These are phyloP conservation scores for Tortrix viridana DNA, from an alignment of 2,888 invertebrate genomes.

Conservation along the genomic window DNA sequence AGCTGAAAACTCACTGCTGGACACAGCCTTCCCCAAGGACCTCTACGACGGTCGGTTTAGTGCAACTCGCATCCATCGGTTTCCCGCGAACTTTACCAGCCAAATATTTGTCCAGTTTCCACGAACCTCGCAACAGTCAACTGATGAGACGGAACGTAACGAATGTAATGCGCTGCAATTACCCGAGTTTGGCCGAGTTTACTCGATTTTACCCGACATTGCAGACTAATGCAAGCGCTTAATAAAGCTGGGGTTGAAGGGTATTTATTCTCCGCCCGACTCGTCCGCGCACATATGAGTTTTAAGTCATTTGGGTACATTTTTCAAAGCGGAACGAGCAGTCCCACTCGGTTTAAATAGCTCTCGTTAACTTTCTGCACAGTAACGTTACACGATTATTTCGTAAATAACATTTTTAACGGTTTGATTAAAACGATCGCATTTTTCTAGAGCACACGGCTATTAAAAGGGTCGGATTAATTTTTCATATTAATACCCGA, in stretches of 20 bases:
- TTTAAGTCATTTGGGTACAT: slow-evolving; percentile 75
- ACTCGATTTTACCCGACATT: slow-evolving; percentile 45
- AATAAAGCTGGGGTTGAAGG: slow-evolving; percentile 58
- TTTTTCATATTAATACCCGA: slow-evolving; percentile 59
- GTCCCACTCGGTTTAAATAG: slow-evolving; percentile 67
- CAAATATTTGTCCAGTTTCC: slow-evolving; percentile 16
- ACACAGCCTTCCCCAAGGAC: no score
- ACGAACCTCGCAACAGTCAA: slow-evolving; percentile 21
- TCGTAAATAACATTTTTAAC: slow-evolving; percentile 72
- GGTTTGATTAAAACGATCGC: slow-evolving; percentile 68
- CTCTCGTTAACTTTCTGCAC: slow-evolving; percentile 78
- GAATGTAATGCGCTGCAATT: slow-evolving; percentile 56
- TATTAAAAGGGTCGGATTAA: slow-evolving; percentile 46
- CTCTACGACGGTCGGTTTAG: no score
- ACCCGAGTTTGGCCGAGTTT: slow-evolving; percentile 48
- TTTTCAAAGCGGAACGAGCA: slow-evolving; percentile 73
- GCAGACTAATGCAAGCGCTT: slow-evolving; percentile 56
- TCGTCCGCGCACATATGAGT: slow-evolving; percentile 69
- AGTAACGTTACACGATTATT: slow-evolving; percentile 70
- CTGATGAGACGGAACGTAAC: slow-evolving; percentile 45
- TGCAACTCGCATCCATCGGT: no score
- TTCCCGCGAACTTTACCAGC: no score
- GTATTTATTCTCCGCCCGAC: slow-evolving; percentile 56
- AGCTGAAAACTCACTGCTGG: no score
- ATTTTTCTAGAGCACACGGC: slow-evolving; percentile 50